Conservation (phyloP, 2,888 invertebrate genomes). For the Melipona beecheii region DNA sequence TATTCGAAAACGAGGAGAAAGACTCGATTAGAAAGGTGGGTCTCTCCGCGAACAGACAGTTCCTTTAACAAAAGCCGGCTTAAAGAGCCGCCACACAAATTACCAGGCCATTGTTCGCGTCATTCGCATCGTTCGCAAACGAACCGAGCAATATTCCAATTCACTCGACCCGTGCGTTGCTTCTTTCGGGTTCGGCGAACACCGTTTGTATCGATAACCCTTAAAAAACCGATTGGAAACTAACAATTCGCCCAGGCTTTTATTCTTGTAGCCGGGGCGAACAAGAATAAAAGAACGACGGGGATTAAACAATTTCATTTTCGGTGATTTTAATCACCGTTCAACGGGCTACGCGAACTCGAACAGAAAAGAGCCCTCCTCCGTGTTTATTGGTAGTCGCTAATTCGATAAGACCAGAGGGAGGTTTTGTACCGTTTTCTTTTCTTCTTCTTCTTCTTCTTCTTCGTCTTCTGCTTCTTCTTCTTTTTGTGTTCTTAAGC, state of each 20-base stretch:
- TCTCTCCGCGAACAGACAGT: background rate
- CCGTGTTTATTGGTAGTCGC: slow-evolving; percentile 14
- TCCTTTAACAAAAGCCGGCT: slow-evolving; percentile 32
- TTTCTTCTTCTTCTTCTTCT: too few species aligned
- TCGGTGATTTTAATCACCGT: slow-evolving; percentile 14
- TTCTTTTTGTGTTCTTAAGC: slow-evolving; percentile 6
- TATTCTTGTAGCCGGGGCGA: background rate
- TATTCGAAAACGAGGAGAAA: slow-evolving; percentile 16
- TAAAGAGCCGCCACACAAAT: slow-evolving; percentile 27
- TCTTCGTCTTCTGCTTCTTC: too few species aligned
- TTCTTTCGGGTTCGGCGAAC: slow-evolving; percentile 1
- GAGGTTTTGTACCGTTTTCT: slow-evolving; percentile 2
- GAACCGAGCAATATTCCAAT: slow-evolving; percentile 38
- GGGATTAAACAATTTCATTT: background rate
- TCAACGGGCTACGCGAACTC: background rate
- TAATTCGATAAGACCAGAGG: background rate
- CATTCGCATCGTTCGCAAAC: slow-evolving; percentile 7
- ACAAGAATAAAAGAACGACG: background rate
- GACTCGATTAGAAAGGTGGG: background rate
- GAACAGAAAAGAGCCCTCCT: background rate
- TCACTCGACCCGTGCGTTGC: slow-evolving; percentile 18
- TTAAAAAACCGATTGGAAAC: slow-evolving; percentile 16
- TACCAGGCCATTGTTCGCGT: slow-evolving; percentile 26
- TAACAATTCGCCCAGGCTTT: background rate
- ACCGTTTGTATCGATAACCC: slow-evolving; percentile 2